Percentiles rank a stretch among this genome's conserved stretches.
These are phyloP conservation scores for Galago senegalensis DNA, from an alignment of 2,797 vertebrate genomes.

Conservation along the genomic window DNA sequence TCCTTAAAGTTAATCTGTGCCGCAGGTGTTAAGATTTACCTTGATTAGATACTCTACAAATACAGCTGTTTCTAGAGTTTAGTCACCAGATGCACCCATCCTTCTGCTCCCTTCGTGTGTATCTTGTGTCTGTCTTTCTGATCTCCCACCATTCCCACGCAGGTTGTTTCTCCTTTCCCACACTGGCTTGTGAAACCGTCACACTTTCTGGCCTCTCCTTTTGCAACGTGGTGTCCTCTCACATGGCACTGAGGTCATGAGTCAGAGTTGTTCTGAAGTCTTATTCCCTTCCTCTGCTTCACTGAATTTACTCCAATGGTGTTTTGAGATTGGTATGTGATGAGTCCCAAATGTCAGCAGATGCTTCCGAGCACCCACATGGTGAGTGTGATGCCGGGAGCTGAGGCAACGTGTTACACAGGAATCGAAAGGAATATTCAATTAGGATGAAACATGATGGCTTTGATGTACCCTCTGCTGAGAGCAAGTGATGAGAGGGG, in stretches of 20 bases:
- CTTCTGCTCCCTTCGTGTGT: too few relatives aligned
- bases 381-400: neutral
- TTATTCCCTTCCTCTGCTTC: neutral
- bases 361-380: neutral
- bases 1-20: too few relatives aligned
- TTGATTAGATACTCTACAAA: too few relatives aligned
- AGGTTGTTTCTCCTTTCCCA: too few relatives aligned
- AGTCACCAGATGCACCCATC: too few relatives aligned
- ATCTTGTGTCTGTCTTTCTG: too few relatives aligned
- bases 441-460: neutral
- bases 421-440: neutral
- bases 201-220: neutral
- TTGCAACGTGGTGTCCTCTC: neutral
- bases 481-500: neutral
- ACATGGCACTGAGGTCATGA: neutral
- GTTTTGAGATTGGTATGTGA: neutral
- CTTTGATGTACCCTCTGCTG: neutral
- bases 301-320: neutral
- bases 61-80: too few relatives aligned
- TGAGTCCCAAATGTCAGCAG: neutral
- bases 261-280: neutral
- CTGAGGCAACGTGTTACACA: accelerated
- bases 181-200: too few relatives aligned
- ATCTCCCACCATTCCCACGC: too few relatives aligned
- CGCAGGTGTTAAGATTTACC: too few relatives aligned